A percentile compares a stretch with the other conserved stretches of the same genome.
Evolutionary conservation across 2,113 vertebrate genomes (phyloP).

Genomic region (Oryzias melastigma): DNA sequence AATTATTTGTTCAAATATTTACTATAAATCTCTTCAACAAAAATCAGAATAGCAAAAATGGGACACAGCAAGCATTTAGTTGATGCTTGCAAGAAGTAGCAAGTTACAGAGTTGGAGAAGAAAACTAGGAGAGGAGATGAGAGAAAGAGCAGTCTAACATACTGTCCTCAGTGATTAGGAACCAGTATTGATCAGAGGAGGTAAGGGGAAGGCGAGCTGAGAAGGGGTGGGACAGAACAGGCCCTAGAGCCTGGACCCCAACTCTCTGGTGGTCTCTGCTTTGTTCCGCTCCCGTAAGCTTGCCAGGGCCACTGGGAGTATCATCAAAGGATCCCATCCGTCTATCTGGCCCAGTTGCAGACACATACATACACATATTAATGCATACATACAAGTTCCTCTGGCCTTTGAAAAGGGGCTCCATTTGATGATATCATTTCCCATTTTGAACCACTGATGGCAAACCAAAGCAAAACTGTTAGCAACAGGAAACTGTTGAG

Average conservation of each 20-base stretch:
- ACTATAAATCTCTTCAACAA: too few species aligned
- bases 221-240: conserved; percentile 44
- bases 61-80: conserved; percentile 15
- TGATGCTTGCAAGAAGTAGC: conserved; percentile 18
- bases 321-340: conserved; percentile 72
- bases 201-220: conserved; percentile 42
- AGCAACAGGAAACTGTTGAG: conserved; percentile 12
- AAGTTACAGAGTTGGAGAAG: conserved; percentile 46
- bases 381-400: conserved; percentile 36
- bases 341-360: conserved; percentile 39
- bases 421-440: conserved; percentile 75
- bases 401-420: conserved; percentile 67
- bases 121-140: conserved; percentile 52
- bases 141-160: conserved; percentile 49
- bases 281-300: conserved; percentile 64
- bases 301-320: conserved; percentile 55
- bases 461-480: conserved; percentile 55
- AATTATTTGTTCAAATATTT: conserved; percentile 4
- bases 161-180: conserved; percentile 74
- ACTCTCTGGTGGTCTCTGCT: conserved; percentile 65
- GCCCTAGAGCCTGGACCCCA: conserved; percentile 46
- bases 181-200: conserved; percentile 73
- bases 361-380: conserved; percentile 44
- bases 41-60: background rate
- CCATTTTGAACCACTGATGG: conserved; percentile 37